Evolutionary conservation across 2,113 vertebrate genomes (phyloP).

Genomic region (Perca flavescens): DNA sequence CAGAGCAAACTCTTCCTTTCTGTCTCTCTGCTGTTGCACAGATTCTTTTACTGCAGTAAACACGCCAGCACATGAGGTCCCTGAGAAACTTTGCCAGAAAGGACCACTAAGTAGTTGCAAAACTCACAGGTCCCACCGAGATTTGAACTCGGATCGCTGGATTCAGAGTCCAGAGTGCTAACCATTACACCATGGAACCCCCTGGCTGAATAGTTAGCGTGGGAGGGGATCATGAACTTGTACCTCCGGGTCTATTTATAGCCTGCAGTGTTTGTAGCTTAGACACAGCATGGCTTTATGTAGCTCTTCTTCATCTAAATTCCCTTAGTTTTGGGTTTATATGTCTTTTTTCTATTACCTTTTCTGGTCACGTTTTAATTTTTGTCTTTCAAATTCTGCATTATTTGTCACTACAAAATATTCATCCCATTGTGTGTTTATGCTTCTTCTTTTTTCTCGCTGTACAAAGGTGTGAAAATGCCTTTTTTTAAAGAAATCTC

Average conservation of each 20-base stretch:
- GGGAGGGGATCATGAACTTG: rapidly evolving
- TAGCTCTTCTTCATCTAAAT: not conserved
- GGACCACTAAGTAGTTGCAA: not conserved
- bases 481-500: not conserved
- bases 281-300: not conserved
- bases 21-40: not conserved
- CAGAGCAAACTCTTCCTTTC: not conserved
- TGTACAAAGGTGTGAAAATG: not conserved
- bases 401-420: not conserved
- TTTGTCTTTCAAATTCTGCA: not conserved
- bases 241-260: conserved; percentile 29
- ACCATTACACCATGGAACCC: conserved; percentile 83
- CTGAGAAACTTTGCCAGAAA: not conserved
- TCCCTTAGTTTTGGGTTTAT: too few relatives aligned
- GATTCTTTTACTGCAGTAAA: not conserved
- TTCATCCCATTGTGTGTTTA: not conserved
- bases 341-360: not conserved
- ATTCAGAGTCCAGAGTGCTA: conserved; percentile 89
- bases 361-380: not conserved
- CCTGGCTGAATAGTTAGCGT: rapidly evolving
- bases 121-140: conserved; percentile 71
- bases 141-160: conserved; percentile 86
- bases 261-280: not conserved
- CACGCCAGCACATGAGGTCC: not conserved
- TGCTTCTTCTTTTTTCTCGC: not conserved